Conservation (phyloP, 1,140 invertebrate species). For the Drosophila ercepeae region DNA sequence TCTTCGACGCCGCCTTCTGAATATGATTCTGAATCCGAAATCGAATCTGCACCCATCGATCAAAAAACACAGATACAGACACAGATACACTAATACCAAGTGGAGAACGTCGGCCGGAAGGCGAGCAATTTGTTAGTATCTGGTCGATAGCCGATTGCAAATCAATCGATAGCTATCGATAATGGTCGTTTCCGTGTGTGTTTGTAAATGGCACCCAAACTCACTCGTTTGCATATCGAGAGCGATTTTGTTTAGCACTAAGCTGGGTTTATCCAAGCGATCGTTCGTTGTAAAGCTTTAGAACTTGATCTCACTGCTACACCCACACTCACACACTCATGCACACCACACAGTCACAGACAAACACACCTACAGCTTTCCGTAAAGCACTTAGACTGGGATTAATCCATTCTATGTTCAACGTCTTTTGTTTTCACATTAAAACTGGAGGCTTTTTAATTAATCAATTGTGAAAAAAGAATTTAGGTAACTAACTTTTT, state of each 20-base stretch:
- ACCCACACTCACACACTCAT: constrained; percentile 10
- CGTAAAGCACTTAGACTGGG: constrained; percentile 48
- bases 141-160: constrained; percentile 7
- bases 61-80: constrained; percentile 50
- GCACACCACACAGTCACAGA: constrained; percentile 10
- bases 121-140: constrained; percentile 47
- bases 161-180: not conserved
- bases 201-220: constrained; percentile 14
- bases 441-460: no score
- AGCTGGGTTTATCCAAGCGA: constrained; percentile 13
- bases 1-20: constrained; percentile 73
- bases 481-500: no score
- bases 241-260: constrained; percentile 15
- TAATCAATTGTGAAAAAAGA: no score
- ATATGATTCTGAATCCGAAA: constrained; percentile 9
- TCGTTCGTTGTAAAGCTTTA: constrained; percentile 49
- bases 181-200: not conserved
- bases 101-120: constrained; percentile 37
- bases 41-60: constrained; percentile 25
- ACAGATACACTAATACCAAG: constrained; percentile 31
- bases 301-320: constrained; percentile 27
- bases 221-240: constrained; percentile 5
- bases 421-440: not conserved
- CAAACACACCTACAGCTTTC: constrained; percentile 49
- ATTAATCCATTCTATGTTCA: constrained; percentile 18